Conservation (phyloP, 2,113 vertebrate genomes). For the Melanocharis versteri region DNA sequence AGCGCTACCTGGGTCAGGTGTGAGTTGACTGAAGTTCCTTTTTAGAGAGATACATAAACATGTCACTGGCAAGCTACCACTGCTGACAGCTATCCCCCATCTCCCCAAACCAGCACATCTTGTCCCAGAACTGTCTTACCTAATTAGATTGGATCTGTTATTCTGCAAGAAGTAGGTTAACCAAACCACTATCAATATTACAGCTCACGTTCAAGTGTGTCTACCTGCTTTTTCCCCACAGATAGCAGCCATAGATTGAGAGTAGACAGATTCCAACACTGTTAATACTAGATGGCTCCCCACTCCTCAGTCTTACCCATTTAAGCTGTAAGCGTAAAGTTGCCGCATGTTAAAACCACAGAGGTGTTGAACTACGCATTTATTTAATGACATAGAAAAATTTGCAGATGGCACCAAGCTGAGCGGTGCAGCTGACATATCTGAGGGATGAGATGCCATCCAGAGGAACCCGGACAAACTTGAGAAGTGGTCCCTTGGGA, state of each 20-base stretch:
- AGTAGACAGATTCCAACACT: background rate
- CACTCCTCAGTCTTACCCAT: background rate
- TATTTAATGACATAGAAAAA: background rate
- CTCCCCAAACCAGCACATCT: background rate
- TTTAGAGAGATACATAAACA: background rate
- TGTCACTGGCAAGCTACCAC: background rate
- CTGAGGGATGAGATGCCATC: background rate
- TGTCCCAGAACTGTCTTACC: constrained; percentile 29
- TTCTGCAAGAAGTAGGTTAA: constrained; percentile 17
- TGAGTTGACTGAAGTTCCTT: background rate
- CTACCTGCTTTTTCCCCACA: background rate
- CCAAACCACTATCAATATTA: background rate
- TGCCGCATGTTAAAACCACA: background rate
- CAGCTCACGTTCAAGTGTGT: background rate
- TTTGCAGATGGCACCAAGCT: background rate
- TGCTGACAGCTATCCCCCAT: background rate
- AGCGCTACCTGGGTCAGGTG: background rate
- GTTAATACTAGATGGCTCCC: background rate
- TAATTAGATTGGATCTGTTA: background rate
- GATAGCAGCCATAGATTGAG: background rate
- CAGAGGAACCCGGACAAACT: background rate
- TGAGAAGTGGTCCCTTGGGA: background rate
- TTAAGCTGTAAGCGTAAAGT: background rate
- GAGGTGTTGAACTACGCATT: background rate
- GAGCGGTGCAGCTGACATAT: background rate